Evolutionary conservation across 2,888 invertebrate genomes (phyloP).

Genomic region (Scaptomyza flava): DNA sequence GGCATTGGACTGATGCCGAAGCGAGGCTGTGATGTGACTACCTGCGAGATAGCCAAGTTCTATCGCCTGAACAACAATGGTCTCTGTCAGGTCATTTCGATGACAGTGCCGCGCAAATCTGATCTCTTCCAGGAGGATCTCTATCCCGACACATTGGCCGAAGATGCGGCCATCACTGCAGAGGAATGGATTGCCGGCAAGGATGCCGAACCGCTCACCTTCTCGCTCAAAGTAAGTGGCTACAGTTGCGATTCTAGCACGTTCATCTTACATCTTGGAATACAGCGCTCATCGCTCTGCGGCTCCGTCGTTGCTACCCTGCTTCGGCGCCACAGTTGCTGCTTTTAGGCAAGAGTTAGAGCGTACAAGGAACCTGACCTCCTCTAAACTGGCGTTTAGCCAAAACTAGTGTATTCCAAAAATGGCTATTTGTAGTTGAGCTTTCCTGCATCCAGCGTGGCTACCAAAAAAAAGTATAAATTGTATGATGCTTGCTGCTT

Average conservation of each 20-base stretch:
- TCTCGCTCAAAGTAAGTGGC: conserved; percentile 93
- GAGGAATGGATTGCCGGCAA: conserved; percentile 96
- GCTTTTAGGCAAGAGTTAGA: conserved; percentile 7
- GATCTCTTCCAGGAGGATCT: conserved; percentile 98
- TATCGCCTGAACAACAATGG: conserved; percentile 97
- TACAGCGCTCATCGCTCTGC: conserved; percentile 64
- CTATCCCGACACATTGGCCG: conserved; percentile 97
- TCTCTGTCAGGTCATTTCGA: conserved; percentile 95
- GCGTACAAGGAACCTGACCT: conserved; percentile 52
- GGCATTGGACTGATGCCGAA: conserved; percentile 99
- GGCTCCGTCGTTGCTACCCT: conserved; percentile 7
- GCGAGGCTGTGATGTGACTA: conserved; percentile 96
- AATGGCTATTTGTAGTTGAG: conserved; percentile 39
- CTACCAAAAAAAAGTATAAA: conserved; percentile 22
- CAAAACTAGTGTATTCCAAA: conserved; percentile 60
- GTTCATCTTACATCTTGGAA: conserved; percentile 63
- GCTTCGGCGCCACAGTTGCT: conserved; percentile 20
- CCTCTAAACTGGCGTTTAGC: conserved; percentile 9
- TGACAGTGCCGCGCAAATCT: conserved; percentile 99
- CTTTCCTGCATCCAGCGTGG: conserved; percentile 23
- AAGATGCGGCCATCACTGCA: conserved; percentile 94
- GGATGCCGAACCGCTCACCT: conserved; percentile 95
- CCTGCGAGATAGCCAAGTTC: conserved; percentile 97
- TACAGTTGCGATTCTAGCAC: conserved; percentile 17
- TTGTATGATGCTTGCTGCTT: conserved; percentile 26